Evolutionary conservation across 2,113 vertebrate species (phyloP).

Genomic region (Podocnemis expansa): DNA sequence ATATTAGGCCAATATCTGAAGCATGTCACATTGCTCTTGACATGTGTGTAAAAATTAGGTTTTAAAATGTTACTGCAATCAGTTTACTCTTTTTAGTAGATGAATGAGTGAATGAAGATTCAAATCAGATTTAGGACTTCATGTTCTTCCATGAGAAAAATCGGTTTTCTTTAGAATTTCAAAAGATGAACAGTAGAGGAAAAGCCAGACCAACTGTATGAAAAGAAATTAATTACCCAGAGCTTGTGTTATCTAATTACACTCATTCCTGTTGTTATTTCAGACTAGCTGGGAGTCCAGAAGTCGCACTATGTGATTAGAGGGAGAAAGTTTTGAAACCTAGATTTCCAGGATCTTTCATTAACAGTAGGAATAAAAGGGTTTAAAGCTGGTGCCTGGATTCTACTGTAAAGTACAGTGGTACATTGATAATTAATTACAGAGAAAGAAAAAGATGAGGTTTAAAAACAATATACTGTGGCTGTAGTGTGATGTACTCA

Average conservation of each 20-base stretch:
- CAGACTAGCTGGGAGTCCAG: neutral
- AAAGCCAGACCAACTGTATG: neutral
- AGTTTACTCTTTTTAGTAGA: neutral
- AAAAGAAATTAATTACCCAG: neutral
- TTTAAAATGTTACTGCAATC: neutral
- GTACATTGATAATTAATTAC: neutral
- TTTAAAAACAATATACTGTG: neutral
- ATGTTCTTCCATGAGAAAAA: neutral
- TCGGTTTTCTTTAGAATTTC: neutral
- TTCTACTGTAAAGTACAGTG: fast-evolving
- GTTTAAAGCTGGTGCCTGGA: neutral
- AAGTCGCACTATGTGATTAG: neutral
- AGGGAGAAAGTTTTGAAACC: neutral
- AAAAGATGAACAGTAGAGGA: neutral
- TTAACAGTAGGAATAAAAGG: neutral
- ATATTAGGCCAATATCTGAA: neutral
- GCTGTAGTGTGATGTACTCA: neutral
- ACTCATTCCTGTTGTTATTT: neutral
- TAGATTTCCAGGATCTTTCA: neutral
- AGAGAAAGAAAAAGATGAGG: neutral
- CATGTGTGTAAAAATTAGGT: fast-evolving
- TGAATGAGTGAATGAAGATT: neutral
- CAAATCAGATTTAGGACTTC: neutral
- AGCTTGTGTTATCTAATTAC: neutral
- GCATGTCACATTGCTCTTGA: neutral